phyloP scores from a whole-genome alignment of 2,113 vertebrate genomes.

The Xerus inauris region DNA sequence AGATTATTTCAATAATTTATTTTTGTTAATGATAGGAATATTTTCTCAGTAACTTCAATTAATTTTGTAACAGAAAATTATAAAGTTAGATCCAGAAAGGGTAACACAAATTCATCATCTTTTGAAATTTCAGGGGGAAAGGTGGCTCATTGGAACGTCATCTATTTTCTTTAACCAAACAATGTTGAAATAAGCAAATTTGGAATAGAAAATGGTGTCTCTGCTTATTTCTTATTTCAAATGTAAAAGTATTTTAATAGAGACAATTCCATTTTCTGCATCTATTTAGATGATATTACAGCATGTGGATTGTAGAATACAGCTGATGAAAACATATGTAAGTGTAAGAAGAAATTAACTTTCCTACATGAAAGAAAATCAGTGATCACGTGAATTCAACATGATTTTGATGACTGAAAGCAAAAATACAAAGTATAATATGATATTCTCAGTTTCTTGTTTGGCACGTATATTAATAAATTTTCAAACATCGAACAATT shows the following conservation, averaged over 20 bases:
- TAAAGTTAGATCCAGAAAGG: constrained; percentile 55
- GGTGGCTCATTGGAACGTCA: constrained; percentile 63
- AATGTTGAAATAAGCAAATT: constrained; percentile 28
- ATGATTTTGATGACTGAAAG: constrained; percentile 77
- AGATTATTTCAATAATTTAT: constrained; percentile 73
- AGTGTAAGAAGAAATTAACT: constrained; percentile 63
- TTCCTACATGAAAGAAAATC: constrained; percentile 65
- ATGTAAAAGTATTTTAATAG: constrained; percentile 79
- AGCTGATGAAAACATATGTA: constrained; percentile 18
- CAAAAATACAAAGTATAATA: constrained; percentile 74
- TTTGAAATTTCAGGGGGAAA: constrained; percentile 56
- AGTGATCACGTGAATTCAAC: constrained; percentile 69
- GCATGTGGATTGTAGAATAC: neutral
- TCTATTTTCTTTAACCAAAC: constrained; percentile 62
- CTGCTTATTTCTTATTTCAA: constrained; percentile 69
- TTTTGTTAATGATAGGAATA: constrained; percentile 71
- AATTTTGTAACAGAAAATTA: constrained; percentile 67
- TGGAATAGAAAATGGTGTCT: constrained; percentile 55
- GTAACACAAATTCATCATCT: constrained; percentile 60
- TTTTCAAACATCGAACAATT: constrained; percentile 69
- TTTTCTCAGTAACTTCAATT: constrained; percentile 55
- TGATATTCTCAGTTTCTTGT: constrained; percentile 75
- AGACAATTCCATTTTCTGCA: constrained; percentile 61
- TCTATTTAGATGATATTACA: constrained; percentile 58
- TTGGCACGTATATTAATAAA: constrained; percentile 77